Evolutionary conservation across 2,888 invertebrate genomes (phyloP).

Genomic region (Brenthis hecate): DNA sequence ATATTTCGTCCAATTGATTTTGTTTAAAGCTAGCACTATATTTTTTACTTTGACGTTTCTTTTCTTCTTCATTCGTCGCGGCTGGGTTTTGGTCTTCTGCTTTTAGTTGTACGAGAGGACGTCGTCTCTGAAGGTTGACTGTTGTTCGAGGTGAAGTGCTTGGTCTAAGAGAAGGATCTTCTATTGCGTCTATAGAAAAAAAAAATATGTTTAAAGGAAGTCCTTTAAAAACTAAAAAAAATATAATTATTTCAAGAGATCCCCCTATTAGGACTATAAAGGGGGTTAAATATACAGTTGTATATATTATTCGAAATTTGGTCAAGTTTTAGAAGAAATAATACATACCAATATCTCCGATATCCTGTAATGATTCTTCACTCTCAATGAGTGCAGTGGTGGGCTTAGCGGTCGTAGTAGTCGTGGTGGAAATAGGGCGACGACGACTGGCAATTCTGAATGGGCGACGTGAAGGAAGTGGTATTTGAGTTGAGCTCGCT

Average conservation of each 20-base stretch:
- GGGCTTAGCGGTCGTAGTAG: slow-evolving; percentile 47
- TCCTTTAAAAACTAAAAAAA: no score
- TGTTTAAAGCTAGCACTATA: slow-evolving; percentile 72
- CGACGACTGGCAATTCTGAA: slow-evolving; percentile 67
- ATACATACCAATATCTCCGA: slow-evolving; percentile 62
- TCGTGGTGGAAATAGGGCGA: slow-evolving; percentile 46
- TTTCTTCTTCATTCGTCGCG: slow-evolving; percentile 73
- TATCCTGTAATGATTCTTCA: slow-evolving; percentile 66
- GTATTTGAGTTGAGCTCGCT: slow-evolving; percentile 36
- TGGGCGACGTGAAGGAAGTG: slow-evolving; percentile 53
- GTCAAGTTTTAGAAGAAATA: background rate
- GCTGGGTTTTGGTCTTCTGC: slow-evolving; percentile 69
- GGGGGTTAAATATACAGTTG: no score
- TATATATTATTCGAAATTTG: no score
- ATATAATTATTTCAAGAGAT: no score
- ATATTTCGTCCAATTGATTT: slow-evolving; percentile 66
- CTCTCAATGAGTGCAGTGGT: slow-evolving; percentile 52
- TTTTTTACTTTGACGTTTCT: slow-evolving; percentile 75
- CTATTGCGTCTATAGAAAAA: slow-evolving; percentile 56
- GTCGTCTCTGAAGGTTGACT: slow-evolving; percentile 60
- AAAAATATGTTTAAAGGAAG: background rate
- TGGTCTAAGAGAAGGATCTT: slow-evolving; percentile 60
- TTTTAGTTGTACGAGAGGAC: slow-evolving; percentile 65
- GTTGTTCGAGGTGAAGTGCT: slow-evolving; percentile 48
- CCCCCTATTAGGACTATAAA: no score